Conservation (phyloP, 1,140 invertebrate species). For the Gerris buenoi region DNA sequence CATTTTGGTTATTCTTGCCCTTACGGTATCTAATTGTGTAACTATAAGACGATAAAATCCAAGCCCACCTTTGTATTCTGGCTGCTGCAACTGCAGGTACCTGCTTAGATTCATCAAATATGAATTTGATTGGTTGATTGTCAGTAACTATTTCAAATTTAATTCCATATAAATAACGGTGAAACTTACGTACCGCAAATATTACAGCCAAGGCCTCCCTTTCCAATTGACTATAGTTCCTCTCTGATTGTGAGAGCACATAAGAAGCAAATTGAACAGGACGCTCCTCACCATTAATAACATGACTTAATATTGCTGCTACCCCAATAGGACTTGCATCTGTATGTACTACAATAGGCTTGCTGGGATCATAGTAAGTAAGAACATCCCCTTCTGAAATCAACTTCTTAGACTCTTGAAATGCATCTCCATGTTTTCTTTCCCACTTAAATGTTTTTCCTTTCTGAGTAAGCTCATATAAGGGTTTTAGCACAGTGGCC, state of each 20-base stretch:
- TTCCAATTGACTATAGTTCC: constrained; percentile 33
- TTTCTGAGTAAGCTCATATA: background rate
- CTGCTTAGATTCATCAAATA: background rate
- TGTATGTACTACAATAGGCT: constrained; percentile 33
- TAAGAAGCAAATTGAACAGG: constrained; percentile 31
- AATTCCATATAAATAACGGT: constrained; percentile 20
- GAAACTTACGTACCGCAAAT: constrained; percentile 30
- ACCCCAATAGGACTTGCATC: constrained; percentile 28
- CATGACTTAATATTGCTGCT: constrained; percentile 26
- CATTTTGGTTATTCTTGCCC: constrained; percentile 5
- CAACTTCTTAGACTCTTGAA: background rate
- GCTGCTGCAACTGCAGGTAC: background rate
- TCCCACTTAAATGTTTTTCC: background rate
- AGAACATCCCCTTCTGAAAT: background rate
- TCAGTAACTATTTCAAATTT: constrained; percentile 12
- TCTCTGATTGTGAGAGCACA: constrained; percentile 28
- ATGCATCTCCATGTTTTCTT: background rate
- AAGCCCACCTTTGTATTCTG: background rate
- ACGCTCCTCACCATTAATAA: constrained; percentile 26
- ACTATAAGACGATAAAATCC: background rate
- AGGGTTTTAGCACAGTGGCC: too few relatives aligned
- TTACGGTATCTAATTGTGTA: background rate
- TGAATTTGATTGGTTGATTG: constrained; percentile 8
- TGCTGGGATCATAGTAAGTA: constrained; percentile 23
- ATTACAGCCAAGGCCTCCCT: constrained; percentile 32